Conservation (phyloP, 2,888 invertebrate species). For the Deladenus siricidicola region DNA sequence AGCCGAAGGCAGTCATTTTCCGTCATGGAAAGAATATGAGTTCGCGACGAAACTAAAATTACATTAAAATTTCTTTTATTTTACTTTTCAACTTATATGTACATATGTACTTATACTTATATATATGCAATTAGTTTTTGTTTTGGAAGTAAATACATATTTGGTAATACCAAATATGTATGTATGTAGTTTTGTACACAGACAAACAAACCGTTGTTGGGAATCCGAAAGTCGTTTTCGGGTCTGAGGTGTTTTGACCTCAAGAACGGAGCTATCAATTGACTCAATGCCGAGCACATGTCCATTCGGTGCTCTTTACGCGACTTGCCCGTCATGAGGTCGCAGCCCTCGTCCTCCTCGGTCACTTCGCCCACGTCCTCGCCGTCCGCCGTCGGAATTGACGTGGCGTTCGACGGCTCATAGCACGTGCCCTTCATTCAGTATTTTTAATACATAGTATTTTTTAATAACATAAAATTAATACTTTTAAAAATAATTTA, state of each 20-base stretch:
- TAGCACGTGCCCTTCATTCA: conserved; percentile 51
- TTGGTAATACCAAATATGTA: too few species aligned
- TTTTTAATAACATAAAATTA: background rate
- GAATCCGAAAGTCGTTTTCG: background rate
- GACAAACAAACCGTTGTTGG: background rate
- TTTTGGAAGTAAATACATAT: too few species aligned
- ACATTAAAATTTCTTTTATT: too few species aligned
- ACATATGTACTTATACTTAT: background rate
- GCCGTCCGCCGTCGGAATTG: conserved; percentile 24
- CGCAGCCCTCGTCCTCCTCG: conserved; percentile 59
- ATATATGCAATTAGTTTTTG: background rate
- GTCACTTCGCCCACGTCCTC: conserved; percentile 57
- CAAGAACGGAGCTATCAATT: conserved; percentile 55
- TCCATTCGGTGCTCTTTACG: conserved; percentile 18
- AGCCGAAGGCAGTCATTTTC: conserved; percentile 51
- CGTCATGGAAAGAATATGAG: conserved; percentile 36
- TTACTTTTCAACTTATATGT: background rate
- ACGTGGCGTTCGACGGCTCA: background rate
- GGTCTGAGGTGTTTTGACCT: conserved; percentile 48
- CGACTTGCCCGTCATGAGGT: conserved; percentile 16
- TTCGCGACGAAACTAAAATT: conserved; percentile 30
- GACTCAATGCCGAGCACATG: conserved; percentile 57
- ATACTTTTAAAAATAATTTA: too few species aligned
- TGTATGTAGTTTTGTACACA: too few species aligned
- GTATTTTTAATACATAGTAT: background rate